phyloP scores from a whole-genome alignment of 1,140 invertebrate genomes.

The Macrobrachium rosenbergii region DNA sequence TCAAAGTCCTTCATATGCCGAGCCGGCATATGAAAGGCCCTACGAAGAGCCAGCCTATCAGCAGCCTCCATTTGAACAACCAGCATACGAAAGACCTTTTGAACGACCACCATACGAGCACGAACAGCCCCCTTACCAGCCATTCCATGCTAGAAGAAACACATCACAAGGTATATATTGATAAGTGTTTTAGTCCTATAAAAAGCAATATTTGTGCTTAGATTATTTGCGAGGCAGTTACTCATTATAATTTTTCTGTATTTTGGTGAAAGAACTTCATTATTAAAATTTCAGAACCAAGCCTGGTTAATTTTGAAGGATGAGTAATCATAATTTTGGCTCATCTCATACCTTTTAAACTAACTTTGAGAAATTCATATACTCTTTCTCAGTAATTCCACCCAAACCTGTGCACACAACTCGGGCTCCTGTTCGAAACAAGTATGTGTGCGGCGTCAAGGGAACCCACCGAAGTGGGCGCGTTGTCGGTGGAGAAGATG shows the following conservation, averaged over 20 bases:
- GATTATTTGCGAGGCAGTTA: too few species aligned
- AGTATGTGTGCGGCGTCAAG: constrained; percentile 93
- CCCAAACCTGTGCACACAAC: constrained; percentile 13
- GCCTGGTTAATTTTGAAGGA: too few species aligned
- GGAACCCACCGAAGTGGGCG: constrained; percentile 76
- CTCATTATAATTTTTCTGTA: too few species aligned
- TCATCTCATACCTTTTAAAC: too few species aligned
- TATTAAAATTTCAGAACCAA: too few species aligned
- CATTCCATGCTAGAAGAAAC: constrained; percentile 33
- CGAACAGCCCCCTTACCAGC: not conserved
- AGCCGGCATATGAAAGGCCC: constrained; percentile 63
- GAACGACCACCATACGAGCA: constrained; percentile 8
- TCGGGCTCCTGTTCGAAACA: constrained; percentile 80
- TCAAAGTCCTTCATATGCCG: constrained; percentile 20
- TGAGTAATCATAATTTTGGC: too few species aligned
- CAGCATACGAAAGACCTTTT: not conserved
- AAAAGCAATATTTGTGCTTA: too few species aligned
- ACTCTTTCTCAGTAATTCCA: constrained; percentile 2
- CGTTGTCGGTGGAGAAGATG: constrained; percentile 92
- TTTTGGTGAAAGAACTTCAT: too few species aligned
- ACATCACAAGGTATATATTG: constrained; percentile 43
- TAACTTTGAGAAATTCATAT: too few species aligned
- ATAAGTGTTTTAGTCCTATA: not conserved
- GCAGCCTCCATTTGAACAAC: not conserved
- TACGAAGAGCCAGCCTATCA: not conserved